Percentiles rank a stretch among this genome's conserved stretches.
These are phyloP conservation scores for Trachops cirrhosus DNA, from an alignment of 2,797 vertebrate genomes.

Conservation along the genomic window DNA sequence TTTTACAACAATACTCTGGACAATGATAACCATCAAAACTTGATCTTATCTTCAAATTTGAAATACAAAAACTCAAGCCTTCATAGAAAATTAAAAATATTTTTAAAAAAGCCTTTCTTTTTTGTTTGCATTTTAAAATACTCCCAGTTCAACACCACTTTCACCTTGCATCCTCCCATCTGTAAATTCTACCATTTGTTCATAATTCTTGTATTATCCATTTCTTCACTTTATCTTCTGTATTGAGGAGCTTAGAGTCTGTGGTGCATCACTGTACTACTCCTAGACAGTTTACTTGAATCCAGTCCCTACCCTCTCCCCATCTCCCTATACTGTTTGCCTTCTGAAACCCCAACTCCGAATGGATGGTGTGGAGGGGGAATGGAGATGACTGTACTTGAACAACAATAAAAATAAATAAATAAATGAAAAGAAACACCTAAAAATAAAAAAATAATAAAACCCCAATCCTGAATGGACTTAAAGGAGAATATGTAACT, in stretches of 20 bases:
- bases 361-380: not conserved
- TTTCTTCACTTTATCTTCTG: not conserved
- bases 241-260: not conserved
- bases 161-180: not conserved
- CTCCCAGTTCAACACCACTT: not conserved
- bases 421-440: too few species aligned
- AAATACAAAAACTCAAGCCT: not conserved
- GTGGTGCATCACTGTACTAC: not conserved
- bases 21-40: not conserved
- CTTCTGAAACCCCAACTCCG: not conserved
- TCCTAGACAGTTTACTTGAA: not conserved
- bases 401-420: too few species aligned
- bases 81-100: not conserved
- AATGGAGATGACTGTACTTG: too few species aligned
- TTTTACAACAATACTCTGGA: not conserved
- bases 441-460: not conserved
- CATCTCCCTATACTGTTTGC: not conserved
- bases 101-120: not conserved
- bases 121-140: not conserved
- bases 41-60: not conserved
- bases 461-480: not conserved
- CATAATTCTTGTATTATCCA: not conserved
- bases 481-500: not conserved
- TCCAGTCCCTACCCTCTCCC: rapidly evolving
- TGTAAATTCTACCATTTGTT: not conserved